Conservation (phyloP, 2,888 invertebrate genomes). For the Lasioglossum villosulum region DNA sequence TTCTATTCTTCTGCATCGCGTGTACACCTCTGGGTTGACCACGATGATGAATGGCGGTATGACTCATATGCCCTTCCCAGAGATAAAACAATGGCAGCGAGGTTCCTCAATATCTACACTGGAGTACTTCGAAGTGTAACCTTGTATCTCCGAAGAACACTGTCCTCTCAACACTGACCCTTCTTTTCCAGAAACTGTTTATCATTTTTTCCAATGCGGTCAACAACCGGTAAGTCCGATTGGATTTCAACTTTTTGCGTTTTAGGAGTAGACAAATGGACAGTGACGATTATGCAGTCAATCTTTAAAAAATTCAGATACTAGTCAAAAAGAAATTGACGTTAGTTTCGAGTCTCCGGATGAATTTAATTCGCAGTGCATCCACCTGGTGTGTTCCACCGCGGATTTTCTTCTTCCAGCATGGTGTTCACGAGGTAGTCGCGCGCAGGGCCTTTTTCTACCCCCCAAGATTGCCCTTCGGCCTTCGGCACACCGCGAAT, state of each 20-base stretch:
- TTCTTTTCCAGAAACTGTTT: background rate
- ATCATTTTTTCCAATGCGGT: background rate
- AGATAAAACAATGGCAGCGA: constrained; percentile 28
- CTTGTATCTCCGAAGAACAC: background rate
- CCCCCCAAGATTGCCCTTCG: constrained; percentile 55
- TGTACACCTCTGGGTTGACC: constrained; percentile 26
- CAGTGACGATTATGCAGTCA: background rate
- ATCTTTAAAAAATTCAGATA: background rate
- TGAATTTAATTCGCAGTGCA: constrained; percentile 37
- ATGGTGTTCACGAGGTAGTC: constrained; percentile 24
- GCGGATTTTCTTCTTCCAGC: constrained; percentile 9
- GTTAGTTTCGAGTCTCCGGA: background rate
- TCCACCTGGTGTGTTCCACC: background rate
- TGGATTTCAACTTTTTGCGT: background rate
- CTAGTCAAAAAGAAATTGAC: background rate
- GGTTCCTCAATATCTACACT: background rate
- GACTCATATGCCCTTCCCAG: constrained; percentile 46
- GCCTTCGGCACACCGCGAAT: constrained; percentile 73
- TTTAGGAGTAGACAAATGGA: background rate
- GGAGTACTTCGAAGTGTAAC: background rate
- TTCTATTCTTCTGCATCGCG: constrained; percentile 27
- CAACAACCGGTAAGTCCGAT: too few species aligned
- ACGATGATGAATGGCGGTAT: constrained; percentile 51
- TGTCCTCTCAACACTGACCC: background rate
- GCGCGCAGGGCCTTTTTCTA: constrained; percentile 46